A percentile compares a stretch with the other conserved stretches of the same genome.
Evolutionary conservation across 2,797 vertebrate species (phyloP).

Genomic region (Schizothorax lantsangensis): DNA sequence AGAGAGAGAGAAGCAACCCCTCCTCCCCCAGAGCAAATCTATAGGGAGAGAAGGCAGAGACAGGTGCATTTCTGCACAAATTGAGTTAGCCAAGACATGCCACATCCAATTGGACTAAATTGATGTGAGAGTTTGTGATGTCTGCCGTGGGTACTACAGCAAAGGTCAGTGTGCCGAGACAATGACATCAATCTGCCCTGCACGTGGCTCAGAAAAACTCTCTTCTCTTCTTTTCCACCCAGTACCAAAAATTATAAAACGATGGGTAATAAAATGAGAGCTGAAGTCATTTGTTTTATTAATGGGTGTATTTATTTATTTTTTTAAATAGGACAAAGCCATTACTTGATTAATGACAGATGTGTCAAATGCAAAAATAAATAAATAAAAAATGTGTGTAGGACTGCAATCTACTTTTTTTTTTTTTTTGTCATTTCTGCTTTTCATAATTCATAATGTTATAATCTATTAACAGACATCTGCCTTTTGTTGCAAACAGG

Average conservation of each 20-base stretch:
- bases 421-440: neutral
- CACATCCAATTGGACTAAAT: slow-evolving; percentile 99
- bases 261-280: slow-evolving; percentile 22
- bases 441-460: neutral
- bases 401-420: neutral
- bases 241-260: slow-evolving; percentile 24
- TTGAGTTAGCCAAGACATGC: slow-evolving; percentile 99
- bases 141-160: slow-evolving; percentile 98
- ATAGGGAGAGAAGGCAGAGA: slow-evolving; percentile 99
- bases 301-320: neutral
- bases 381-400: neutral
- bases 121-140: slow-evolving; percentile 99
- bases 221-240: slow-evolving; percentile 48
- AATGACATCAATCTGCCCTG: slow-evolving; percentile 92
- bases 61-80: slow-evolving; percentile 99
- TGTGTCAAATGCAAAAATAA: neutral
- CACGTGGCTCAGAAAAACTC: slow-evolving; percentile 74
- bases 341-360: slow-evolving; percentile 33
- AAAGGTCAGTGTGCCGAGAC: slow-evolving; percentile 97
- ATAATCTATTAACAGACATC: neutral
- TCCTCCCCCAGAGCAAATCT: slow-evolving; percentile 85
- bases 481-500: neutral
- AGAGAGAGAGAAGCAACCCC: slow-evolving; percentile 51
- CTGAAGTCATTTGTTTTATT: slow-evolving; percentile 33
- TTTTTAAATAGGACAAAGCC: neutral